Percentiles rank a stretch among this genome's conserved stretches.
Conservation (phyloP, 1,140 invertebrate species). For the Amyelois transitella region DNA sequence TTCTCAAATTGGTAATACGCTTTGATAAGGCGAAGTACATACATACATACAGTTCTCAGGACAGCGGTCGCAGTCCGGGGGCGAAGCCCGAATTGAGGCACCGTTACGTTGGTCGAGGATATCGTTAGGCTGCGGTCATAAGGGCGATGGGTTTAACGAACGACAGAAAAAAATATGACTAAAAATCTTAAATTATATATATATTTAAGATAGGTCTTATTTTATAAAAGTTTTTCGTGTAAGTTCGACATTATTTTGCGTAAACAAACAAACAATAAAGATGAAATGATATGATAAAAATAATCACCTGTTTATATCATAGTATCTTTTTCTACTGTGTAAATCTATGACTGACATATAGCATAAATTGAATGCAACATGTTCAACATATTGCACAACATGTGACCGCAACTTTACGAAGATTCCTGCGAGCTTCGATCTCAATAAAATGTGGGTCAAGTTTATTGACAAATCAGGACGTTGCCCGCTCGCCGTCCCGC, state of each 20-base stretch:
- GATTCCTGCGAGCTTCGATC: constrained; percentile 38
- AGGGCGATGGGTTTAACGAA: not conserved
- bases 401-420: constrained; percentile 14
- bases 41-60: constrained; percentile 9
- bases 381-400: not conserved
- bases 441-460: constrained; percentile 69
- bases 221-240: too few relatives aligned
- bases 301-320: too few relatives aligned
- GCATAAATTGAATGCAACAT: not conserved
- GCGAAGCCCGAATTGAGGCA: constrained; percentile 6
- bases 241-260: too few relatives aligned
- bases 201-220: not conserved
- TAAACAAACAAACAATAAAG: too few relatives aligned
- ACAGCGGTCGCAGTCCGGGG: not conserved
- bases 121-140: constrained; percentile 14
- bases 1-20: too few relatives aligned
- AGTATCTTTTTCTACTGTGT: not conserved
- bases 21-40: too few relatives aligned
- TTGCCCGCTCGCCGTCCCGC: constrained; percentile 16
- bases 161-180: not conserved
- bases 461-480: constrained; percentile 53
- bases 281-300: too few relatives aligned
- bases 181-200: not conserved
- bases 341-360: not conserved
- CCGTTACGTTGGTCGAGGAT: constrained; percentile 33